Evolutionary conservation across 1,140 invertebrate genomes (phyloP).

Genomic region (Pogonognathellus flavescens): DNA sequence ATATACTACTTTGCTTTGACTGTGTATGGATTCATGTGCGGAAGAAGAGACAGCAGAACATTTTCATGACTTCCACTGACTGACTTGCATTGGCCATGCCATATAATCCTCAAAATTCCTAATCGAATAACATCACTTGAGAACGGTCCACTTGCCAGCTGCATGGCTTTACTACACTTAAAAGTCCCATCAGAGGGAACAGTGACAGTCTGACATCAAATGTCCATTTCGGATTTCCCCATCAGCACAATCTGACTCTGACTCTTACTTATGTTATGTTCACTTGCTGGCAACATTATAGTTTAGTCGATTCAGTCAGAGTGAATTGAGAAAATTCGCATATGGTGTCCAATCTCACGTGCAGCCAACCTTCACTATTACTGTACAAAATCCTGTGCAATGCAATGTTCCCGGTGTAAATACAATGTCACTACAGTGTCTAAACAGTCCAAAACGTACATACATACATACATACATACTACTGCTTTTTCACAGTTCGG

Average conservation of each 20-base stretch:
- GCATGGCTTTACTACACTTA: constrained; percentile 1
- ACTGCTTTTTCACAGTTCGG: no score
- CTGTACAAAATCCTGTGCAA: background rate
- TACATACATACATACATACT: background rate
- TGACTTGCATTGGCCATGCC: constrained; percentile 1
- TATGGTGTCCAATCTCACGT: constrained; percentile 37
- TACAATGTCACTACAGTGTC: background rate
- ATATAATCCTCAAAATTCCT: constrained; percentile 48
- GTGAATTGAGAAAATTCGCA: constrained; percentile 40
- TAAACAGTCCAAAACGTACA: background rate
- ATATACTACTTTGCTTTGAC: background rate
- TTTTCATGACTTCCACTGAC: constrained; percentile 27
- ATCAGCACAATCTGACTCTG: constrained; percentile 43
- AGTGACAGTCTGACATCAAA: constrained; percentile 12
- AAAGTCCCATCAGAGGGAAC: constrained; percentile 1
- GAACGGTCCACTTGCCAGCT: constrained; percentile 38
- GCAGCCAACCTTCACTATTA: constrained; percentile 7
- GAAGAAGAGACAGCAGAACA: constrained; percentile 18
- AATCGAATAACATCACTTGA: constrained; percentile 43
- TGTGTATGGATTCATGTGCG: background rate
- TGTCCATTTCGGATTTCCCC: constrained; percentile 49
- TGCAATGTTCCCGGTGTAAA: background rate
- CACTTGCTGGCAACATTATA: constrained; percentile 18
- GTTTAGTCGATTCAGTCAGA: background rate
- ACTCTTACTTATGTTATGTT: no score